These are phyloP conservation scores for Drosophila suboccidentalis DNA, from an alignment of 2,888 invertebrate species.

Conservation along the genomic window DNA sequence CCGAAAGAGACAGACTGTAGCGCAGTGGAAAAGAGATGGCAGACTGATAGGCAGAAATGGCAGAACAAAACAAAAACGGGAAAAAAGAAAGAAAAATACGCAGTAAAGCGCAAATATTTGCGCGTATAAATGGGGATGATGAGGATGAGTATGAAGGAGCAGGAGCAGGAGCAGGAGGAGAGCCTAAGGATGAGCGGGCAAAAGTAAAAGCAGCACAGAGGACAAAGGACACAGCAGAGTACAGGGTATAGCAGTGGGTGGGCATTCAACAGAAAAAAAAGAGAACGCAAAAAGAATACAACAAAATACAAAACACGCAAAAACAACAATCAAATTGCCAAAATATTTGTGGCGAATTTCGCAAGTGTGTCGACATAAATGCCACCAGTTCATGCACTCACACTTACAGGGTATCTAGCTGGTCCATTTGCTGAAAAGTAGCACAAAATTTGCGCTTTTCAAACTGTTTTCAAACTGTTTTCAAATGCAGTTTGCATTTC, in stretches of 20 bases:
- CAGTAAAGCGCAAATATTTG: slow-evolving; percentile 79
- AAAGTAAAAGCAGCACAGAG: slow-evolving; percentile 18
- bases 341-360: neutral
- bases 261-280: neutral
- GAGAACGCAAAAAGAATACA: neutral
- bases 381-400: too few relatives aligned
- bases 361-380: neutral
- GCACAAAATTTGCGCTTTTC: neutral
- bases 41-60: slow-evolving; percentile 45
- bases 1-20: slow-evolving; percentile 14
- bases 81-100: slow-evolving; percentile 61
- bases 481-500: slow-evolving; percentile 29
- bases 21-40: neutral
- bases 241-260: neutral
- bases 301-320: neutral
- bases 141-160: slow-evolving; percentile 3
- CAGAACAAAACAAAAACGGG: slow-evolving; percentile 60
- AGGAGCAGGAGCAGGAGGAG: neutral
- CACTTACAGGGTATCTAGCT: slow-evolving; percentile 9
- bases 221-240: neutral
- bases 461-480: slow-evolving; percentile 14
- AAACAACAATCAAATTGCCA: neutral
- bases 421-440: neutral
- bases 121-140: slow-evolving; percentile 78
- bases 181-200: slow-evolving; percentile 48